These are phyloP conservation scores for Sminthurides aquaticus DNA, from an alignment of 2,888 invertebrate species.

Conservation along the genomic window DNA sequence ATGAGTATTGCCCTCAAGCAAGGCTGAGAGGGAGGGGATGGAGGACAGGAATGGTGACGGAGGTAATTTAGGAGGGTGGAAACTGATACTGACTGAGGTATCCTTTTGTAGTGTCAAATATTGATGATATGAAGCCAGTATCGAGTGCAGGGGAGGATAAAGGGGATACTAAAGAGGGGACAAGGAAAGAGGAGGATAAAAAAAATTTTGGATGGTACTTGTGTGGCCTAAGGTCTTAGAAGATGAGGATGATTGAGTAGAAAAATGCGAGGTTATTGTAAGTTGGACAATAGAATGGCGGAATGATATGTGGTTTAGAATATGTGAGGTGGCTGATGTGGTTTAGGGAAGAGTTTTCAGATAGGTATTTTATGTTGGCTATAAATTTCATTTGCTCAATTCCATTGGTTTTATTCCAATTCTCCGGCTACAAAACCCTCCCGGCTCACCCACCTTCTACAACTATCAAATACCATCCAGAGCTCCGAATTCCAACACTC, in stretches of 20 bases:
- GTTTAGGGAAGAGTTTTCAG: not conserved
- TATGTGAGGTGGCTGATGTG: not conserved
- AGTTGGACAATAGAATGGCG: not conserved
- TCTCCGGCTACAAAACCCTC: too few relatives aligned
- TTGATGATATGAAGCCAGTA: not conserved
- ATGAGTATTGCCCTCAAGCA: too few relatives aligned
- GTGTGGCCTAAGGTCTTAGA: not conserved
- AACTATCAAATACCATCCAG: too few relatives aligned
- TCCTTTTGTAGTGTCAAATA: not conserved
- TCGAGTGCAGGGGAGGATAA: too few relatives aligned
- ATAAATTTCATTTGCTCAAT: constrained; percentile 8
- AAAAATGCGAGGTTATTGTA: not conserved
- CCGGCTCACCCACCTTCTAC: too few relatives aligned
- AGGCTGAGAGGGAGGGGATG: not conserved
- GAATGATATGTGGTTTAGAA: not conserved
- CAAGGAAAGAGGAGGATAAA: not conserved
- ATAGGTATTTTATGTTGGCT: not conserved
- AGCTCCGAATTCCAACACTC: too few relatives aligned
- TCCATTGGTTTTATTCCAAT: not conserved
- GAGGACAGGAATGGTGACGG: not conserved
- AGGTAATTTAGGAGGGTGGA: not conserved
- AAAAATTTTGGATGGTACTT: not conserved
- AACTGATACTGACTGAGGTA: not conserved
- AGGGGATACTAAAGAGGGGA: too few relatives aligned
- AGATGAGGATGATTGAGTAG: not conserved